Conservation (phyloP, 2,113 vertebrate species). For the Tupaia tana region DNA sequence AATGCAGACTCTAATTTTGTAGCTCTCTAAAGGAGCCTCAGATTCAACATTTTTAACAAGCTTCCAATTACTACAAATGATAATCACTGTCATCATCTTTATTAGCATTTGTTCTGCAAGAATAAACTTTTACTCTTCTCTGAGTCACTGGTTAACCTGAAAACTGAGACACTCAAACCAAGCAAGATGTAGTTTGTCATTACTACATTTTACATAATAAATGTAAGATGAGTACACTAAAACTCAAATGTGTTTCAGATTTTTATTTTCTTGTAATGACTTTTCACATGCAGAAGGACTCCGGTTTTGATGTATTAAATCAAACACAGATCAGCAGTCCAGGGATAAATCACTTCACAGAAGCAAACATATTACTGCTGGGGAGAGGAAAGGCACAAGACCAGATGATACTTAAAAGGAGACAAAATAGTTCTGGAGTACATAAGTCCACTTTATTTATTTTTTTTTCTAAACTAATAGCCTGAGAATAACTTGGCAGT, state of each 20-base stretch:
- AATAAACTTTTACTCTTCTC: constrained; percentile 10
- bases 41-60: constrained; percentile 9
- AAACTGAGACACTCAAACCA: background rate
- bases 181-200: background rate
- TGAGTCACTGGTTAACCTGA: background rate
- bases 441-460: constrained; percentile 8
- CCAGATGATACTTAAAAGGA: background rate
- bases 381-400: background rate
- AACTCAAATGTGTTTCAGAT: background rate
- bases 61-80: background rate
- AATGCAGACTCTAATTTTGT: background rate
- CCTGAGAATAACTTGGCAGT: constrained; percentile 36
- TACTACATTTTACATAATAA: background rate
- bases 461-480: constrained; percentile 42
- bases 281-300: background rate
- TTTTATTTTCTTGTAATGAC: constrained; percentile 59
- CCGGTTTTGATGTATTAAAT: background rate
- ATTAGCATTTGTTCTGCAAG: background rate
- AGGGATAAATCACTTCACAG: background rate
- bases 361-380: constrained; percentile 20
- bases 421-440: constrained; percentile 22
- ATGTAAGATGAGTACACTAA: constrained; percentile 18
- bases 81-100: background rate
- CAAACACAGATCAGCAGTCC: background rate
- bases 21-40: background rate